Evolutionary conservation across 2,113 vertebrate genomes (phyloP).

Genomic region (Jacana jacana): DNA sequence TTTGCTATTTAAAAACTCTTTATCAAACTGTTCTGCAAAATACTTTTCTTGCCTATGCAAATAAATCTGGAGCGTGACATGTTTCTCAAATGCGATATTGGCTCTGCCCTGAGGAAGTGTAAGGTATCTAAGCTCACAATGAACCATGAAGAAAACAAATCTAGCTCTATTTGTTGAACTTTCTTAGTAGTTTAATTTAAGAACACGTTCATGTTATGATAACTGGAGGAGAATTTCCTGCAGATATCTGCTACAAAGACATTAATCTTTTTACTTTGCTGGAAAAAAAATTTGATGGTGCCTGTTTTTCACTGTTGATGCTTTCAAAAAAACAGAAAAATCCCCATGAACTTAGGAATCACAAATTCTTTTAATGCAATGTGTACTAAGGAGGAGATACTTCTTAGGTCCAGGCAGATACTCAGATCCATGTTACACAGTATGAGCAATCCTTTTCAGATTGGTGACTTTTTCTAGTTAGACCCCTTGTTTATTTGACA

Average conservation of each 20-base stretch:
- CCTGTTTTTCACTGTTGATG: background rate
- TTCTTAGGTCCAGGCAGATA: background rate
- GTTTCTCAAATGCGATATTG: background rate
- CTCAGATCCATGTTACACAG: background rate
- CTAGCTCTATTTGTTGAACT: background rate
- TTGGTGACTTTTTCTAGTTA: background rate
- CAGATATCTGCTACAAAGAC: background rate
- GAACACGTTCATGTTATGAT: background rate
- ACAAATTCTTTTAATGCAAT: background rate
- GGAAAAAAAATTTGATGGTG: background rate
- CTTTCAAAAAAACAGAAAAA: background rate
- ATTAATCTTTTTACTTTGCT: background rate
- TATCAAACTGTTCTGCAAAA: background rate
- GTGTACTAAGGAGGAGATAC: background rate
- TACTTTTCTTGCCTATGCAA: background rate
- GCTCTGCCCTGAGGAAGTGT: background rate
- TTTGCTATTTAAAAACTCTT: conserved; percentile 3
- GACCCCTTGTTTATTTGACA: background rate
- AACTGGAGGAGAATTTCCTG: background rate
- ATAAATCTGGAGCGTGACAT: background rate
- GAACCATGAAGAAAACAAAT: conserved; percentile 4
- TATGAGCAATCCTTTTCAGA: background rate
- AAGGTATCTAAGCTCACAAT: background rate
- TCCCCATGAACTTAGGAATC: background rate
- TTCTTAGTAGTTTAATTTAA: background rate